phyloP scores from a whole-genome alignment of 2,797 vertebrate species.

The Taeniopygia guttata region DNA sequence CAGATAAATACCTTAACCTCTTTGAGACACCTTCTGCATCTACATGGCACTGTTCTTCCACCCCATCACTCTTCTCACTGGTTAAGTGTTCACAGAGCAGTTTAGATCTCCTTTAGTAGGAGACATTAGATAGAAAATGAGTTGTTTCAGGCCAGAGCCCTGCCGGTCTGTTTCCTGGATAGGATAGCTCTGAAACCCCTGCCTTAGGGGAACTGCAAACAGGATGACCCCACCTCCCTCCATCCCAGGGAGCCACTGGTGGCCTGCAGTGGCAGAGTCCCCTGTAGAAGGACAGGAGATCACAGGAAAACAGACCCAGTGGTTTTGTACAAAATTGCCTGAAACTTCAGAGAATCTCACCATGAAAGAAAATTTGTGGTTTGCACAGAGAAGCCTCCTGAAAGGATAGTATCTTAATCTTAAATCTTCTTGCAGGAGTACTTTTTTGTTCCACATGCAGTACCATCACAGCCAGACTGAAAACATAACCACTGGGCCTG shows the following conservation, averaged over 20 bases:
- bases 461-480: background rate
- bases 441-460: background rate
- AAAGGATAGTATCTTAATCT: background rate
- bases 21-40: background rate
- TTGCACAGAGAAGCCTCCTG: background rate
- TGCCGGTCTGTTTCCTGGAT: rapidly evolving
- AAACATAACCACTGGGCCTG: background rate
- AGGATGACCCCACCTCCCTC: background rate
- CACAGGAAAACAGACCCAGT: background rate
- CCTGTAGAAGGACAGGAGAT: background rate
- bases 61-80: background rate
- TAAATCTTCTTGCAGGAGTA: background rate
- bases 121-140: background rate
- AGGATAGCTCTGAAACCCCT: background rate
- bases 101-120: background rate
- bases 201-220: background rate
- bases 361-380: background rate
- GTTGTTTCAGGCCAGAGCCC: background rate
- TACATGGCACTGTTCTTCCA: background rate
- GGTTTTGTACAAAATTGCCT: background rate
- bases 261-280: background rate
- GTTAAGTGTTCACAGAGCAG: background rate
- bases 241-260: background rate
- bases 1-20: background rate
- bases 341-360: background rate